Base-by-base conservation (phyloP, 2,113 vertebrate species). In the Sialia sialis region DNA sequence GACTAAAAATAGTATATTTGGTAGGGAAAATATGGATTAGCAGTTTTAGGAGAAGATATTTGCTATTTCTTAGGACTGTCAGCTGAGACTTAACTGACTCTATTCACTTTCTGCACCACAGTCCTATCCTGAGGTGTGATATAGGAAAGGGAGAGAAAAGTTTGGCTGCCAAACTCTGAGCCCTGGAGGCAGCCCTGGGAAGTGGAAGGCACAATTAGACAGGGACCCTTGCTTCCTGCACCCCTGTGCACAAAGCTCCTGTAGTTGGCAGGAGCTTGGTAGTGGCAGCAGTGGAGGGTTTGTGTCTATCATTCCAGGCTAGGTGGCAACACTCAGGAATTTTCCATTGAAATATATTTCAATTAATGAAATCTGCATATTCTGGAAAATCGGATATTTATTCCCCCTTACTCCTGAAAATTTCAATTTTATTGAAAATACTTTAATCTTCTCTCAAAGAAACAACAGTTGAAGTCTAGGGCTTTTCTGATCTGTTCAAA, bases 371-470 rank as follows among this genome's bases (percentile, higher is more conserved):
- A 90, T 87, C 39, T 88, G 41, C 46, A 62, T 93, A 46, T 85
- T 87, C 58, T 66, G 49, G 44, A 79, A 95, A 94, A 85, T 84
- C 23, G 64, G 52, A 14, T 67, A 84, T 90, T 92, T 80, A 81
- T 76, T 89, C 41, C 32, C 9, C 38, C 44, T 83, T 85, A 54
- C 7, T 55, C 41, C 32, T 11, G 25, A 91, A 93, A 68, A 64
- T 48, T 76, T 94, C 22, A 68, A 15, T 75, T 75, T 29, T 1
- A 0, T 69, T 58, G n/a, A 94, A 96, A 96, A 62, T 66, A 62
- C 63, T 95, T 94, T 41, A 82, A 82, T 91, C 46, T 82, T 79
- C 41, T 90, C 39, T 89, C 26, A 80, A 77, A 76, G 51, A 94
- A 89, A 76, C 39, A 62, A 78, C 25, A 87, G 2, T 20, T 80